These are phyloP conservation scores for Lutjanus erythropterus DNA, from an alignment of 2,113 vertebrate species.

Conservation along the genomic window DNA sequence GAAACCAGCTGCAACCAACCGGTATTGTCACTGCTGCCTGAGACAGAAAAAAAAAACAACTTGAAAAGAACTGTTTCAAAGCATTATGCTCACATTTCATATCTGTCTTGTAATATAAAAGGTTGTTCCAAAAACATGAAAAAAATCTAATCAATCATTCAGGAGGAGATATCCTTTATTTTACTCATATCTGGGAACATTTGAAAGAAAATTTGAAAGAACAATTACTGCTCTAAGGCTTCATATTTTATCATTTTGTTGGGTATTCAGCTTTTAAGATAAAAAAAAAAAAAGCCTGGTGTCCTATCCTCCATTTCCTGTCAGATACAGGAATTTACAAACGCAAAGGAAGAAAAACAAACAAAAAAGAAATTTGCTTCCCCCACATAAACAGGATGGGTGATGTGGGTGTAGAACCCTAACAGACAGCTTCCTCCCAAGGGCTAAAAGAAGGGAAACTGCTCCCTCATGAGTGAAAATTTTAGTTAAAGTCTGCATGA, in stretches of 20 bases:
- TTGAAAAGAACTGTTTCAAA: conserved; percentile 8
- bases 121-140: background rate
- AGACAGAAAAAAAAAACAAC: background rate
- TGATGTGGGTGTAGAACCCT: too few relatives aligned
- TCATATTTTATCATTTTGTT: background rate
- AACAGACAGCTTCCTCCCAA: too few relatives aligned
- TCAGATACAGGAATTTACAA: too few relatives aligned
- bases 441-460: too few relatives aligned
- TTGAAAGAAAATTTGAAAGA: background rate
- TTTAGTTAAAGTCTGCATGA: too few relatives aligned
- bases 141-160: background rate
- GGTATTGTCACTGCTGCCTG: conserved; percentile 30
- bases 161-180: background rate
- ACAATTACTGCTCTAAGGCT: background rate
- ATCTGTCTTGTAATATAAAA: background rate
- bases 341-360: too few relatives aligned
- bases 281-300: too few relatives aligned
- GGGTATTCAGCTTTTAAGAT: background rate
- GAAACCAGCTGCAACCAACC: conserved; percentile 63
- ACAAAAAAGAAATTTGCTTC: too few relatives aligned
- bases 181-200: background rate
- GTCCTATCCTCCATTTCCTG: too few relatives aligned
- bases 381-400: too few relatives aligned
- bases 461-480: too few relatives aligned
- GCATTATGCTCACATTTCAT: conserved; percentile 3